These are phyloP conservation scores for Yponomeuta plumbellus DNA, from an alignment of 2,888 invertebrate genomes.

Conservation along the genomic window DNA sequence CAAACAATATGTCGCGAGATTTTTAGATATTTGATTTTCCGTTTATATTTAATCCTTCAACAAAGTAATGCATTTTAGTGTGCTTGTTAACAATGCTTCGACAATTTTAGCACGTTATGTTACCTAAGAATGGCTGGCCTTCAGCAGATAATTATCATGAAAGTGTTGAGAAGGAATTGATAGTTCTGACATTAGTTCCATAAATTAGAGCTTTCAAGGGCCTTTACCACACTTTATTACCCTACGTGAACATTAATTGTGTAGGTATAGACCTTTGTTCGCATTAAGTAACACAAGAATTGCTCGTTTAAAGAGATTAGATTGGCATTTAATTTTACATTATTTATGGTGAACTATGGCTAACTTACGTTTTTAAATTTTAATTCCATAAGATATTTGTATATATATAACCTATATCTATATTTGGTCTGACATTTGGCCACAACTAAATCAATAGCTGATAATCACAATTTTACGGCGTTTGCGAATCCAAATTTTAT, in stretches of 20 bases:
- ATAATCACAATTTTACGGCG: not conserved
- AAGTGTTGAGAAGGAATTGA: not conserved
- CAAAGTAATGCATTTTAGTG: not conserved
- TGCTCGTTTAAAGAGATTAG: too few relatives aligned
- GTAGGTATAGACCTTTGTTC: not conserved
- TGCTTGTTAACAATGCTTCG: not conserved
- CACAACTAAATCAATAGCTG: not conserved
- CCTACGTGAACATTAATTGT: not conserved
- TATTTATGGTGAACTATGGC: not conserved
- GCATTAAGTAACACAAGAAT: not conserved
- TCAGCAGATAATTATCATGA: not conserved
- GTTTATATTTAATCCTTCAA: not conserved
- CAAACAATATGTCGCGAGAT: too few relatives aligned
- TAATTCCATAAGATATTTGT: too few relatives aligned
- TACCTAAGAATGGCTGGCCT: not conserved
- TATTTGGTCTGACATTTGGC: not conserved
- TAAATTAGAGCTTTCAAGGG: not conserved
- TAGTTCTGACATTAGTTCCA: not conserved
- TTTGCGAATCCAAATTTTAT: not conserved
- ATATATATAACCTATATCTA: not conserved
- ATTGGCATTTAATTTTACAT: not conserved
- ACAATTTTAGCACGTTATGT: constrained; percentile 4
- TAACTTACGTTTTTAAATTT: too few relatives aligned
- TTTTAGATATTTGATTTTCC: too few relatives aligned
- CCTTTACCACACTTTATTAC: not conserved